These are phyloP conservation scores for Apostichopus parvimensis DNA, from an alignment of 35 echinoderm and acorn worm species.

Conservation along the genomic window DNA sequence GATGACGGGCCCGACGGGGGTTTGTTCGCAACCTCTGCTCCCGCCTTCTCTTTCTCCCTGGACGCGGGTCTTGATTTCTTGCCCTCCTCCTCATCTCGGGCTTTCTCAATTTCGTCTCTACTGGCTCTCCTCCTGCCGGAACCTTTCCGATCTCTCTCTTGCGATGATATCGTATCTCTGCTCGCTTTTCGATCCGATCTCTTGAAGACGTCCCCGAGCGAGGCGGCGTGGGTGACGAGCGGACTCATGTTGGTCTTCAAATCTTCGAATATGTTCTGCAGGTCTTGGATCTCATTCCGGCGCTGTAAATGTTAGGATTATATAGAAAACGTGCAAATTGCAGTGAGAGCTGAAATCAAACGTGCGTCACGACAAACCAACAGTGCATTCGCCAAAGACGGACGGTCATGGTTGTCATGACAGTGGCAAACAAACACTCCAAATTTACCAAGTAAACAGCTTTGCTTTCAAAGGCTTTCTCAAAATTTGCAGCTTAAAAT, in stretches of 20 bases:
- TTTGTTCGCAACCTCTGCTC: slow-evolving; percentile 39
- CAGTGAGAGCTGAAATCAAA: background rate
- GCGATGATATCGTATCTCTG: background rate
- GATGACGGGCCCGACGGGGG: background rate
- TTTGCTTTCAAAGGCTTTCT: too few relatives aligned
- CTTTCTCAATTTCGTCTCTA: background rate
- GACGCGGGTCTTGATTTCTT: background rate
- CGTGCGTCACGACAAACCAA: background rate
- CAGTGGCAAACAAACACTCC: too few relatives aligned
- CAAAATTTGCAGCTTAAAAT: too few relatives aligned
- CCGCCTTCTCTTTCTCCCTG: background rate
- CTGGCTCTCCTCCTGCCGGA: background rate
- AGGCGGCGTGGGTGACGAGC: slow-evolving; percentile 8
- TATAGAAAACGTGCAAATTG: background rate
- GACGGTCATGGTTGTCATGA: too few relatives aligned
- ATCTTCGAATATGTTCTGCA: slow-evolving; percentile 86
- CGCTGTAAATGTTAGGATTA: slow-evolving; percentile 59
- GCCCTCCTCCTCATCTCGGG: slow-evolving; percentile 23
- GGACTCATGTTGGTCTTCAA: slow-evolving; percentile 58
- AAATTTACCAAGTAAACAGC: too few relatives aligned
- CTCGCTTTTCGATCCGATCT: slow-evolving; percentile 24
- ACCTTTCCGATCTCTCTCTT: slow-evolving; percentile 9
- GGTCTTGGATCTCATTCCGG: slow-evolving; percentile 82
- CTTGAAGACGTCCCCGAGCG: slow-evolving; percentile 28
- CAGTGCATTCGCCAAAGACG: background rate